Conservation (phyloP, 2,888 invertebrate species). For the Actias luna region DNA sequence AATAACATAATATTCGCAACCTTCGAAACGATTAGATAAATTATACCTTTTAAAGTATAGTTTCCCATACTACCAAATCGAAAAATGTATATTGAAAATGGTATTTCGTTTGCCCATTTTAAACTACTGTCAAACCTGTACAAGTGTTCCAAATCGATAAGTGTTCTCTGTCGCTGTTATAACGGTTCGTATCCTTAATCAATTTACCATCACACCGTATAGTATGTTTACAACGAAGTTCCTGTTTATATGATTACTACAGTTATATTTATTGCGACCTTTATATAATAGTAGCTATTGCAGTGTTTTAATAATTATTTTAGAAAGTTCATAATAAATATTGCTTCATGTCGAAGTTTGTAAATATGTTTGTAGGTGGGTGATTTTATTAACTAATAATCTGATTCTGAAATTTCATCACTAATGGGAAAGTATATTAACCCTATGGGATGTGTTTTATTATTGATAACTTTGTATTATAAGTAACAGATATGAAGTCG, state of each 20-base stretch:
- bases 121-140: conserved; percentile 21
- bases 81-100: not conserved
- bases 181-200: conserved; percentile 39
- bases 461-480: too few relatives aligned
- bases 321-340: not conserved
- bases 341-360: not conserved
- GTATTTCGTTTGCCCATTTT: not conserved
- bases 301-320: conserved; percentile 5
- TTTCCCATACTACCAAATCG: not conserved
- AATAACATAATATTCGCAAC: not conserved
- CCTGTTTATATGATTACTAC: conserved; percentile 10
- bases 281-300: not conserved
- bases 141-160: conserved; percentile 65
- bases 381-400: too few relatives aligned
- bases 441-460: too few relatives aligned
- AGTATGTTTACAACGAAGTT: conserved; percentile 36
- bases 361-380: too few relatives aligned
- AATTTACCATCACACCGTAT: conserved; percentile 27
- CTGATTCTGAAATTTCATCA: too few relatives aligned
- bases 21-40: not conserved
- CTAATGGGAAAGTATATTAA: too few relatives aligned
- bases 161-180: conserved; percentile 45
- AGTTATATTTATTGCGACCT: not conserved
- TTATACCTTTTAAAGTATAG: not conserved
- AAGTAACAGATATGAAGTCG: too few relatives aligned